Conservation (phyloP, 2,888 invertebrate species). For the Agriopis leucophaearia region DNA sequence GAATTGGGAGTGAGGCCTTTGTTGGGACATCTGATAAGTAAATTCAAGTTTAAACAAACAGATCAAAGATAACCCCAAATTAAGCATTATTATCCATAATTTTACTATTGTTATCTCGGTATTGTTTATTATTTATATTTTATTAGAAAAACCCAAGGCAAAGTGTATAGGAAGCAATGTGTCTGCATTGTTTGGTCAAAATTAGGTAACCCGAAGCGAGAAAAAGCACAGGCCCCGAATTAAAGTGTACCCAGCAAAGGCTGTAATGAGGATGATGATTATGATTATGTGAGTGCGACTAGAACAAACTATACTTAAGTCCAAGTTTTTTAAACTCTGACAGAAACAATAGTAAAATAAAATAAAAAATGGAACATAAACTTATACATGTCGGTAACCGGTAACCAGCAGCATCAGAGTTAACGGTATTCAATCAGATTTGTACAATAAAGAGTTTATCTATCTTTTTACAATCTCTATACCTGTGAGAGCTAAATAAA, state of each 20-base stretch:
- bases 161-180: neutral
- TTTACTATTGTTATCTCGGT: constrained; percentile 1
- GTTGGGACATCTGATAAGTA: constrained; percentile 37
- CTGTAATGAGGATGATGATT: constrained; percentile 5
- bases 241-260: constrained; percentile 19
- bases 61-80: constrained; percentile 20
- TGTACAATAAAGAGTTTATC: too few relatives aligned
- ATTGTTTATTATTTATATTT: neutral
- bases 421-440: too few relatives aligned
- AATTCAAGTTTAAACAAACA: constrained; percentile 32
- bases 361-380: too few relatives aligned
- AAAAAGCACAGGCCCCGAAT: constrained; percentile 12
- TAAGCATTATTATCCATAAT: constrained; percentile 20
- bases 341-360: too few relatives aligned
- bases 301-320: neutral
- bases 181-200: neutral
- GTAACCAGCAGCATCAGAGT: too few relatives aligned
- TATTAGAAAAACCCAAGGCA: neutral
- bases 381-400: too few relatives aligned
- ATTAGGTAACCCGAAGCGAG: constrained; percentile 15
- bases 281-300: constrained; percentile 1
- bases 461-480: too few relatives aligned
- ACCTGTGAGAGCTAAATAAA: too few relatives aligned
- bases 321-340: too few relatives aligned
- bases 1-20: constrained; percentile 37